phyloP scores from a whole-genome alignment of 2,888 invertebrate species.

The Folsomia candida region DNA sequence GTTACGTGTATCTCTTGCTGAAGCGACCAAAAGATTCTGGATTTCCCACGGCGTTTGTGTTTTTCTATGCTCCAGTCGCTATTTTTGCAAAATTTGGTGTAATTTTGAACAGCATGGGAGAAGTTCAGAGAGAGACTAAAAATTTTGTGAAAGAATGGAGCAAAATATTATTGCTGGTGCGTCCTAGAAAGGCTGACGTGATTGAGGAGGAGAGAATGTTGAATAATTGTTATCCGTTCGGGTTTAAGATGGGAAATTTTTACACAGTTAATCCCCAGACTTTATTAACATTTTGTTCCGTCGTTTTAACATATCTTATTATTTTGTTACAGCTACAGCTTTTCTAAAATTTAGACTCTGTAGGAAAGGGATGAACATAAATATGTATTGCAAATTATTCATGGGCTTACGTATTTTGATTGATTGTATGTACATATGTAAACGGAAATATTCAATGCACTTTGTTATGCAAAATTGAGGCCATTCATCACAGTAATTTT shows the following conservation, averaged over 20 bases:
- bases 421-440: too few relatives aligned
- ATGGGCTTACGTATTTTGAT: too few relatives aligned
- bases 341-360: too few relatives aligned
- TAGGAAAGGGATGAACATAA: too few relatives aligned
- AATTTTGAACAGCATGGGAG: slow-evolving; percentile 10
- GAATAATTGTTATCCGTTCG: slow-evolving; percentile 12
- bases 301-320: slow-evolving; percentile 20
- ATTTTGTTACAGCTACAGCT: slow-evolving; percentile 17
- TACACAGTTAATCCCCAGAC: slow-evolving; percentile 16
- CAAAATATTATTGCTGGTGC: not conserved
- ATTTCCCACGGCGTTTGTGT: not conserved
- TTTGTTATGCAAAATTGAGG: too few relatives aligned
- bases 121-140: not conserved
- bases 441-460: too few relatives aligned
- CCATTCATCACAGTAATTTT: too few relatives aligned
- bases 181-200: not conserved
- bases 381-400: too few relatives aligned
- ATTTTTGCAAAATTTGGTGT: slow-evolving; percentile 10
- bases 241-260: slow-evolving; percentile 20
- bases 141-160: slow-evolving; percentile 18
- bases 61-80: not conserved
- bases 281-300: slow-evolving; percentile 22
- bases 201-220: slow-evolving; percentile 9
- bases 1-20: slow-evolving; percentile 14
- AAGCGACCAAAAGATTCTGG: not conserved